phyloP scores from a whole-genome alignment of 2,888 invertebrate genomes.

The Byasa hedistus region DNA sequence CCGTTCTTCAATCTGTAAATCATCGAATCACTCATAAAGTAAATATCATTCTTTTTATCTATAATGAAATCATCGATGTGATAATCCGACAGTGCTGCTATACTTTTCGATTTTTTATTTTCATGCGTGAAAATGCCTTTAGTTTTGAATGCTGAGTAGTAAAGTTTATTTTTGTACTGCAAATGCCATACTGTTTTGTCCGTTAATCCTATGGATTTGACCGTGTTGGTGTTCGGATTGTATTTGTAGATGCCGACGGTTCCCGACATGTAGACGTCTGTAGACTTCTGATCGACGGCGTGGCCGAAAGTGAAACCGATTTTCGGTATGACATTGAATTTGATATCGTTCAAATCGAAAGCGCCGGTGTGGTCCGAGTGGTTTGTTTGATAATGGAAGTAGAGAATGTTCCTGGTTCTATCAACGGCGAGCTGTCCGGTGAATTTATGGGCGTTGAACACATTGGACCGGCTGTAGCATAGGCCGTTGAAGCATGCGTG shows the following conservation, averaged over 20 bases:
- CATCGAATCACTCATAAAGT: conserved; percentile 52
- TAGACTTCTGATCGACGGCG: conserved; percentile 52
- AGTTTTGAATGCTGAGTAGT: conserved; percentile 49
- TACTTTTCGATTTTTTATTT: conserved; percentile 44
- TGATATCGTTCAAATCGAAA: conserved; percentile 53
- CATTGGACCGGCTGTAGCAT: conserved; percentile 52
- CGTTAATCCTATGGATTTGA: conserved; percentile 43
- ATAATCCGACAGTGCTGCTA: conserved; percentile 47
- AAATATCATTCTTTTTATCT: conserved; percentile 55
- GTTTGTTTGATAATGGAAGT: conserved; percentile 56
- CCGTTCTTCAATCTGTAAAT: conserved; percentile 53
- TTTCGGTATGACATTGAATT: conserved; percentile 46
- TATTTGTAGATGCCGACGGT: conserved; percentile 54
- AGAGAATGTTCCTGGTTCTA: conserved; percentile 50
- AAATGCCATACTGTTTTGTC: conserved; percentile 61
- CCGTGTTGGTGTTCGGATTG: conserved; percentile 43
- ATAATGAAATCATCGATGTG: conserved; percentile 61
- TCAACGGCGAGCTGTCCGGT: conserved; percentile 64
- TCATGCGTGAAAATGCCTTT: conserved; percentile 51
- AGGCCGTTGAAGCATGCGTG: conserved; percentile 58
- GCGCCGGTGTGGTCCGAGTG: conserved; percentile 51
- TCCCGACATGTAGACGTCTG: conserved; percentile 56
- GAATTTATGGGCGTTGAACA: conserved; percentile 49
- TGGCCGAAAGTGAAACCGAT: conserved; percentile 58
- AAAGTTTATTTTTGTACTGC: conserved; percentile 55